Base-by-base conservation (phyloP, 2,888 invertebrate species). In the Eretmocerus hayati region DNA sequence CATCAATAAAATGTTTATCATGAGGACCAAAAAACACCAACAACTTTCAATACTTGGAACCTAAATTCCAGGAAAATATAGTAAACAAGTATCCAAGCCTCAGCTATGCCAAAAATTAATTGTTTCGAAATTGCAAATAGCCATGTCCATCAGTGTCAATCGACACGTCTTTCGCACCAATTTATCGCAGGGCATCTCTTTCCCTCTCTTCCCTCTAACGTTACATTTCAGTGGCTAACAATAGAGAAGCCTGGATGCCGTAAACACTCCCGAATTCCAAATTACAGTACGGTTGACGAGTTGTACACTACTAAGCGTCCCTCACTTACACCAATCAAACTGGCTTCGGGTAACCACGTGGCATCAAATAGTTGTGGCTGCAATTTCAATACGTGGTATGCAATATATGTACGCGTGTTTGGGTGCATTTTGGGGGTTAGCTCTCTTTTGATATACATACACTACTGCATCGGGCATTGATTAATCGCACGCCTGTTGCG, bases 401-500 rank as follows among this genome's bases (percentile, higher is more conserved):
- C 18, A 37, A 30, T 19, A 16, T 4, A 31, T 33, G 19, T 5
- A 8, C 23, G 2, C 16, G 11, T 13, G 33, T 35, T n/a, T 4
- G 5, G 21, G 4, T 8, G 19, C 46, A 46, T 26, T 46, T 42
- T 46, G 19, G 30, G 33, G 19, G 31, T 39, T 30, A 37, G 21
- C 26, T 45, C 42, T 42, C 38, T 26, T 16, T 33, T 30, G 6
- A 16, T 48, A n/a, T n/a, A 8, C 21, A 31, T 13, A 8, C 15
- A 42, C 53, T 58, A 59, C 57, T 68, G 67, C 65, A 65, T 58
- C 61, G 59, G 63, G 64, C 69, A 65, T 71, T 71, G 70, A 71
- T 69, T 70, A 71, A 71, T 71, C 66, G 67, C 69, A 65, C 69
- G 71, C 71, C 71, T 71, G 71, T 71, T 71, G 71, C 71, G 69